Evolutionary conservation across 2,113 vertebrate species (phyloP), one percentile per base, ranked within the genome.

Genomic region (Protobothrops mucrosquamatus): DNA sequence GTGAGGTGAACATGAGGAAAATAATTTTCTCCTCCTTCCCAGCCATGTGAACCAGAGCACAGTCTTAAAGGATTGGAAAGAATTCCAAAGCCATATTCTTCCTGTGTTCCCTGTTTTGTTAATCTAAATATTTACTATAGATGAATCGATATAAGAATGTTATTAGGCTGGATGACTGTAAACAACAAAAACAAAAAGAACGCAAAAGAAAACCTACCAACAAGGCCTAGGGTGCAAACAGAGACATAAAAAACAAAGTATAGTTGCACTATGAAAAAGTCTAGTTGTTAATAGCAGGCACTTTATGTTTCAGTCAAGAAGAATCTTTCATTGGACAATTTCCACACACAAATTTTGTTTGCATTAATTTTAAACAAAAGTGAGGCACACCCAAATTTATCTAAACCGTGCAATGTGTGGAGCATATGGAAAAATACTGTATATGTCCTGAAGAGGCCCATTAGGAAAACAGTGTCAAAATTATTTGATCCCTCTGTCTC

Each of bases 391-490:
- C 74, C 2, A 43, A 81, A 81, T 81, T 43, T 81, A 81, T 81
- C 74, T 43, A 81, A 22, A 9, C 34, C 15, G 22, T 81, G 7
- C 34, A 81, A 43, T 3, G 34, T 81, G 74, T 81, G 74, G 74
- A 43, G 7, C 74, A 22, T 81, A 81, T 43, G 7, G 20, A 22
- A 39, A 5, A 1, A 81, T 9, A 43, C 34, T 3, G 18, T 22
- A 81, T 26, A 22, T 39, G 22, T 39, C 18, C 6, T 0, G 52
- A 92, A 64, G 74, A 87, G 29, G 43, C 89, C 22, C 55, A 48
- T 88, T 89, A 87, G 14, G 92, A 89, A 96, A 89, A 95, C 95
- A 92, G 92, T 91, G 56, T 87, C 46, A 89, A 95, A 97, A 39
- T 92, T 15, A 59, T 14, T 85, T 81, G 87, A 87, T 89, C 88